These are phyloP conservation scores for Osmerus mordax DNA, from an alignment of 2,113 vertebrate genomes.

Conservation along the genomic window DNA sequence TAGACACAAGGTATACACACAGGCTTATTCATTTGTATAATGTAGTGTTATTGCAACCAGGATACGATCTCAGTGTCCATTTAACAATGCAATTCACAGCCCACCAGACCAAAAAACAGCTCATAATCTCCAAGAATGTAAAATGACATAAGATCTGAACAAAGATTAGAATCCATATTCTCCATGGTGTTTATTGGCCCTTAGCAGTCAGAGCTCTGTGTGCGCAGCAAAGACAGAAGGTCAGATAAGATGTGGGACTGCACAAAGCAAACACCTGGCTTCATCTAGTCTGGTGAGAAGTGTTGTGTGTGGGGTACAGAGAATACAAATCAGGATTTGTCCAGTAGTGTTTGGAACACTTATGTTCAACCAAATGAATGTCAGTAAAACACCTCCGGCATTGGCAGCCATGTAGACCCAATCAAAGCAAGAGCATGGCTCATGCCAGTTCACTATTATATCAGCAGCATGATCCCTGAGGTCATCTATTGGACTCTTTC, in stretches of 20 bases:
- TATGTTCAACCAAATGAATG: neutral
- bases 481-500: neutral
- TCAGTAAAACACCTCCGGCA: neutral
- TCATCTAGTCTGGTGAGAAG: no score
- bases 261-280: no score
- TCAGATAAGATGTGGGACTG: no score
- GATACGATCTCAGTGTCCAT: no score
- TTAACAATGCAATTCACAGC: no score
- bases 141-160: constrained; percentile 3
- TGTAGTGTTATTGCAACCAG: no score
- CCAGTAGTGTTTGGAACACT: no score
- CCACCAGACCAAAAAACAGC: neutral
- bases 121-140: constrained; percentile 31
- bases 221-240: neutral
- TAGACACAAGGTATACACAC: no score
- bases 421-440: no score
- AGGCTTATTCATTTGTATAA: no score
- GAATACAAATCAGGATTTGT: no score
- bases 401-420: neutral
- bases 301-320: no score
- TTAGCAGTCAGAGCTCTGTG: neutral
- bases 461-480: neutral
- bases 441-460: neutral
- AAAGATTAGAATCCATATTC: constrained; percentile 10
- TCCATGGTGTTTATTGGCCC: neutral